These are phyloP conservation scores for Glaucidium brasilianum DNA, from an alignment of 2,113 vertebrate species.

Conservation along the genomic window DNA sequence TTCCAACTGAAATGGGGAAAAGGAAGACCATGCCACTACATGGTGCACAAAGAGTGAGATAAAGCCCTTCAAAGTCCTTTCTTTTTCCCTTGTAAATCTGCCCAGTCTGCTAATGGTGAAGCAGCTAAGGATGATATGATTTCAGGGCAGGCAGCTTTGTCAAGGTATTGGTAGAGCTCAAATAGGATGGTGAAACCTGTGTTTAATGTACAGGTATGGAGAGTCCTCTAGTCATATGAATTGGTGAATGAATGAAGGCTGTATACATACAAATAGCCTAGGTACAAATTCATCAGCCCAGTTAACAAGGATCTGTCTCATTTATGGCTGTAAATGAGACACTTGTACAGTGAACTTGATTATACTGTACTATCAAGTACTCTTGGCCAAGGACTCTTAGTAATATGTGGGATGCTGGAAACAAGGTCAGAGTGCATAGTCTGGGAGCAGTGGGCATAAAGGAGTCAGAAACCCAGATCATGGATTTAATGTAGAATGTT, in stretches of 20 bases:
- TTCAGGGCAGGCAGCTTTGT: neutral
- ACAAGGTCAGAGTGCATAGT: neutral
- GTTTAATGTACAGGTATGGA: neutral
- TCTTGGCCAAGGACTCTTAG: neutral
- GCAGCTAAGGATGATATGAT: neutral
- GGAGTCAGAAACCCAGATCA: neutral
- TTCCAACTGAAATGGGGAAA: neutral
- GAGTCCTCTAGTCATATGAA: neutral
- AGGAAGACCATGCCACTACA: neutral
- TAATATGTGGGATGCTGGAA: neutral
- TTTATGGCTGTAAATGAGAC: neutral
- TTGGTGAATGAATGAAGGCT: neutral
- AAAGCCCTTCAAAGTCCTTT: neutral
- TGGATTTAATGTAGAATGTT: neutral
- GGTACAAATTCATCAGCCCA: neutral
- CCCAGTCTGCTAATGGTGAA: neutral
- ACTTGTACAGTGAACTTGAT: neutral
- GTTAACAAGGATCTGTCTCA: neutral
- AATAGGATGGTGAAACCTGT: neutral
- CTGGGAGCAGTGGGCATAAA: neutral
- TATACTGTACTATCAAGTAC: too few species aligned
- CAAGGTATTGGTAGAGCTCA: neutral
- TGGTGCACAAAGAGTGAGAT: neutral
- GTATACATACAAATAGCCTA: neutral
- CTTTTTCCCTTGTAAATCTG: neutral